These are phyloP conservation scores for Candidula unifasciata DNA, from an alignment of 2,888 invertebrate genomes.

Conservation along the genomic window DNA sequence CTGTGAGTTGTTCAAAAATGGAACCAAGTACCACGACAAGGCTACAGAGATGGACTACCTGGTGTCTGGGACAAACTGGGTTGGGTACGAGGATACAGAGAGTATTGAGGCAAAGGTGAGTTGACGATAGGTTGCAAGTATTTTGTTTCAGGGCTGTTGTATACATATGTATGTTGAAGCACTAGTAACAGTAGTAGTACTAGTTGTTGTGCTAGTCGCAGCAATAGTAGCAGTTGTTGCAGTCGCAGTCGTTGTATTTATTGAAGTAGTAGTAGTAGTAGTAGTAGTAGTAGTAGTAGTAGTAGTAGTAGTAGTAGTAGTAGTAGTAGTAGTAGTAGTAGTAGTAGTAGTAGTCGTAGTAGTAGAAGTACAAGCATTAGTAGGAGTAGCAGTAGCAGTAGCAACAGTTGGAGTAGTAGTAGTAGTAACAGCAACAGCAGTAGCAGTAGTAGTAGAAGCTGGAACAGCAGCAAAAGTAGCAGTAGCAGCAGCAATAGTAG, in stretches of 20 bases:
- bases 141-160: too few relatives aligned
- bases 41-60: too few relatives aligned
- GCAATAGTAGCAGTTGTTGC: neutral
- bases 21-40: too few relatives aligned
- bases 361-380: slow-evolving; percentile 46
- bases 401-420: neutral
- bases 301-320: slow-evolving; percentile 43
- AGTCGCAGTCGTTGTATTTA: neutral
- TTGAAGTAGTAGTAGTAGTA: slow-evolving; percentile 25
- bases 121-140: too few relatives aligned
- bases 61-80: too few relatives aligned
- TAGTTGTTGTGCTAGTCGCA: neutral
- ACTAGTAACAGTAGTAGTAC: slow-evolving; percentile 13
- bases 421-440: neutral
- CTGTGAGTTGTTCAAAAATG: too few relatives aligned
- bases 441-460: neutral
- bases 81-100: too few relatives aligned
- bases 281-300: slow-evolving; percentile 37
- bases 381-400: slow-evolving; percentile 40
- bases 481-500: neutral
- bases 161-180: too few relatives aligned
- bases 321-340: slow-evolving; percentile 47
- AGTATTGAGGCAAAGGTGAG: too few relatives aligned
- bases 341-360: slow-evolving; percentile 46
- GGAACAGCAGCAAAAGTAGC: slow-evolving; percentile 6